phyloP scores from a whole-genome alignment of 2,888 invertebrate species.

The Pemphredon lugubris region DNA sequence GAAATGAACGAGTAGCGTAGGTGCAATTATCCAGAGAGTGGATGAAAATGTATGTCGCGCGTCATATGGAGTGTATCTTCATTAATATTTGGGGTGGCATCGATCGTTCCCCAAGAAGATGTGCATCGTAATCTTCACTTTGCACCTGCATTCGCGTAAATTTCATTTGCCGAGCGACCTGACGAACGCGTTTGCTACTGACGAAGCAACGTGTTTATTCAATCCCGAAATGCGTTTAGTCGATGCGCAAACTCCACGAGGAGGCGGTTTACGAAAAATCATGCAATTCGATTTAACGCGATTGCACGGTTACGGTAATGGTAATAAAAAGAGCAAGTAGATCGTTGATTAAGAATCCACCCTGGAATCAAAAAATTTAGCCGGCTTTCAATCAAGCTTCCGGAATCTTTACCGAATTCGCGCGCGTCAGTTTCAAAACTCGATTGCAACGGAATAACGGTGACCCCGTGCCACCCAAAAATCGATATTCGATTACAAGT shows the following conservation, averaged over 20 bases:
- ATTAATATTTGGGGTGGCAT: conserved; percentile 9
- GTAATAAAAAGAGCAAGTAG: too few species aligned
- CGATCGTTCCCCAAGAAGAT: conserved; percentile 16
- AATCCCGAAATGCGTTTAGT: too few species aligned
- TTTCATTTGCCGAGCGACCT: too few species aligned
- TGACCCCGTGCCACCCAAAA: neutral
- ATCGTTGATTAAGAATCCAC: too few species aligned
- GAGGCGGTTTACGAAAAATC: too few species aligned
- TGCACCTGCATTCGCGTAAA: conserved; percentile 3
- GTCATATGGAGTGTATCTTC: conserved; percentile 2
- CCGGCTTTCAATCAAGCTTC: neutral
- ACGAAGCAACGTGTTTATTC: conserved; percentile 2
- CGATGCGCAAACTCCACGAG: too few species aligned
- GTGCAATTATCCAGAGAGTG: too few species aligned
- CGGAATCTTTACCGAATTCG: neutral
- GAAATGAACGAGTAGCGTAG: too few species aligned
- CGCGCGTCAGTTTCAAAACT: neutral
- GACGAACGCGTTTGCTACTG: too few species aligned
- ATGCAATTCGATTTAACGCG: too few species aligned
- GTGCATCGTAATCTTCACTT: conserved; percentile 5
- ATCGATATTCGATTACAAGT: conserved; percentile 41
- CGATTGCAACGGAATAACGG: neutral
- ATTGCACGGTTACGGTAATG: too few species aligned
- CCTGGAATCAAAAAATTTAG: conserved; percentile 17
- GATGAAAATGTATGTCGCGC: too few species aligned